Percentiles rank a stretch among this genome's conserved stretches.
Conservation (phyloP, 2,888 invertebrate species). For the Drosophila fungiperda region DNA sequence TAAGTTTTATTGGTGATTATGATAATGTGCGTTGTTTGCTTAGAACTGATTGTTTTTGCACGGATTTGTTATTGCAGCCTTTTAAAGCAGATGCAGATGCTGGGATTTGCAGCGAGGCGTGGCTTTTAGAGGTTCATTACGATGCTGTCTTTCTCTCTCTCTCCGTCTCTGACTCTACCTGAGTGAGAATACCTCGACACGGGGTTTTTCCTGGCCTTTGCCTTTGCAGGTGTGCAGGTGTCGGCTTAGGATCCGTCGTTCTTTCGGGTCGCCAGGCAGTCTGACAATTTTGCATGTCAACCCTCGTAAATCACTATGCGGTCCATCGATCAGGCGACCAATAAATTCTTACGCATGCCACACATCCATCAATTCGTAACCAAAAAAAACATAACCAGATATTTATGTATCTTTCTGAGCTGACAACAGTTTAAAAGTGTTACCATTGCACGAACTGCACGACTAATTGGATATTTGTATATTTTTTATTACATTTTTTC, state of each 20-base stretch:
- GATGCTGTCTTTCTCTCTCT: neutral
- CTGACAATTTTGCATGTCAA: slow-evolving; percentile 68
- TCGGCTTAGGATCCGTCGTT: slow-evolving; percentile 40
- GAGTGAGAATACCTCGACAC: neutral
- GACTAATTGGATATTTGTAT: slow-evolving; percentile 82
- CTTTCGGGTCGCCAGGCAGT: slow-evolving; percentile 67
- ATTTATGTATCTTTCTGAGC: slow-evolving; percentile 38
- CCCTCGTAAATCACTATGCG: slow-evolving; percentile 64
- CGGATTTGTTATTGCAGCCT: slow-evolving; percentile 59
- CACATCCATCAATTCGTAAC: slow-evolving; percentile 71
- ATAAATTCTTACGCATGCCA: slow-evolving; percentile 80
- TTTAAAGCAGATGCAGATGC: slow-evolving; percentile 49
- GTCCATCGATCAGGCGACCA: slow-evolving; percentile 71
- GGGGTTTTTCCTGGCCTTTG: slow-evolving; percentile 54
- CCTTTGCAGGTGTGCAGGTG: slow-evolving; percentile 61
- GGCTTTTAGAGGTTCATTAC: slow-evolving; percentile 82
- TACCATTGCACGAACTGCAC: slow-evolving; percentile 67
- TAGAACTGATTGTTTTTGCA: slow-evolving; percentile 58
- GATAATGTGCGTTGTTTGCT: slow-evolving; percentile 67
- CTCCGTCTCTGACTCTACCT: slow-evolving; percentile 26
- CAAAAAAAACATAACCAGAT: slow-evolving; percentile 10
- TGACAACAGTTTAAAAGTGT: slow-evolving; percentile 66
- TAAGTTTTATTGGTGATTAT: slow-evolving; percentile 79
- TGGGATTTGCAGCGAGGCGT: slow-evolving; percentile 69
- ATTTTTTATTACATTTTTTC: slow-evolving; percentile 1